phyloP scores from a whole-genome alignment of 1,140 invertebrate species.

The Polyergus mexicanus region DNA sequence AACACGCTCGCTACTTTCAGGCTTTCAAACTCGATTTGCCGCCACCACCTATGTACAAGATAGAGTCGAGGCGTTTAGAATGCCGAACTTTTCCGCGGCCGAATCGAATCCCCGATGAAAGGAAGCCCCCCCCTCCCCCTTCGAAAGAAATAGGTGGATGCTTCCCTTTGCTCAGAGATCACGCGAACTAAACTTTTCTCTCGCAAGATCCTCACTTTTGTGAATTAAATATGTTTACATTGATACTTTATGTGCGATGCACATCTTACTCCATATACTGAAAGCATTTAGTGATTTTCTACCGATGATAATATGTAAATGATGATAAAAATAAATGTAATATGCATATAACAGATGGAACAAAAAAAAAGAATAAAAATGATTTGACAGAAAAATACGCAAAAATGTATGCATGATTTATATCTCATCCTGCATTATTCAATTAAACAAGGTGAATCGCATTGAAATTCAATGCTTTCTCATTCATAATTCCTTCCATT shows the following conservation, averaged over 20 bases:
- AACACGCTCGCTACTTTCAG: slow-evolving; percentile 43
- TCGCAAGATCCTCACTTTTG: neutral
- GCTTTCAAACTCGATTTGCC: slow-evolving; percentile 51
- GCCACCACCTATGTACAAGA: slow-evolving; percentile 24
- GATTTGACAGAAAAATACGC: neutral
- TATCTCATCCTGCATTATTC: neutral
- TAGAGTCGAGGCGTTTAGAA: slow-evolving; percentile 46
- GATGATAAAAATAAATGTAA: neutral
- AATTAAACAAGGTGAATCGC: neutral
- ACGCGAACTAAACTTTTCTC: neutral
- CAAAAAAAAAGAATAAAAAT: too few relatives aligned
- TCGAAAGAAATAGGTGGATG: neutral
- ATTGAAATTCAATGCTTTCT: neutral
- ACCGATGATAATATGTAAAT: neutral
- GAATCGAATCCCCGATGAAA: slow-evolving; percentile 50
- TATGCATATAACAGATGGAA: neutral
- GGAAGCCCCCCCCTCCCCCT: neutral
- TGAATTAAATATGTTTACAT: slow-evolving; percentile 34
- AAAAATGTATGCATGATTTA: neutral
- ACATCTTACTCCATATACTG: neutral
- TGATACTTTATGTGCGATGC: neutral
- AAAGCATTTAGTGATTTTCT: slow-evolving; percentile 1
- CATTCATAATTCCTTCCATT: neutral
- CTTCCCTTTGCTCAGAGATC: neutral
- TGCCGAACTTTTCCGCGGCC: slow-evolving; percentile 32